Evolutionary conservation across 2,888 invertebrate species (phyloP).

Genomic region (Hanleya hanleyi): DNA sequence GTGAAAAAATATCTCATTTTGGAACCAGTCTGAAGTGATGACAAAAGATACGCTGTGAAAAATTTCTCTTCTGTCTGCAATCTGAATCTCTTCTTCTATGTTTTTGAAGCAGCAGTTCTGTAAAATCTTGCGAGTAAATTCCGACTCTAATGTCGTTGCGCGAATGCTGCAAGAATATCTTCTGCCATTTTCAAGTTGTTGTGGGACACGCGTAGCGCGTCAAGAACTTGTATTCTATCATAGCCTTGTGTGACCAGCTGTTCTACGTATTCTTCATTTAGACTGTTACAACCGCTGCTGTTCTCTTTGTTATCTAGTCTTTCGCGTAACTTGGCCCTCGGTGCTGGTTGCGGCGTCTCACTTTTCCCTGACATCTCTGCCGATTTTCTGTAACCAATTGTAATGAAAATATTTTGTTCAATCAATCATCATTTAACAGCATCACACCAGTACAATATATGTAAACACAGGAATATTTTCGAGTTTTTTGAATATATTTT

Average conservation of each 20-base stretch:
- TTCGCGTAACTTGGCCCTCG: constrained; percentile 52
- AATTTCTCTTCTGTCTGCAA: no score
- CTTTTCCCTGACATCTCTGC: background rate
- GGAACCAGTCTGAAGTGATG: no score
- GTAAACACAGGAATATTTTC: no score
- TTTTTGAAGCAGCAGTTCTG: no score
- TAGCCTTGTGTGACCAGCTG: constrained; percentile 92
- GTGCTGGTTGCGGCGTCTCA: constrained; percentile 13
- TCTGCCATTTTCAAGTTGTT: constrained; percentile 97
- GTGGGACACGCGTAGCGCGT: constrained; percentile 92
- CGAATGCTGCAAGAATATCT: constrained; percentile 94
- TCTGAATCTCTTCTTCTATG: no score
- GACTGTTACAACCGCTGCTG: constrained; percentile 45
- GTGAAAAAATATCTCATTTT: no score
- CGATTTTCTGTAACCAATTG: background rate
- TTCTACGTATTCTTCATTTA: constrained; percentile 79
- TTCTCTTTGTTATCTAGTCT: constrained; percentile 69
- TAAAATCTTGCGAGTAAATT: no score
- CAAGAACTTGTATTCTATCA: constrained; percentile 90
- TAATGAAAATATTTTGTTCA: no score
- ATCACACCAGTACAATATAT: no score
- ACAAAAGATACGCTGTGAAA: no score
- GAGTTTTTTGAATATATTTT: no score
- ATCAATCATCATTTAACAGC: no score
- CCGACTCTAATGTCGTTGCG: constrained; percentile 67